phyloP scores from a whole-genome alignment of 2,797 vertebrate genomes.

The Hybognathus amarus region DNA sequence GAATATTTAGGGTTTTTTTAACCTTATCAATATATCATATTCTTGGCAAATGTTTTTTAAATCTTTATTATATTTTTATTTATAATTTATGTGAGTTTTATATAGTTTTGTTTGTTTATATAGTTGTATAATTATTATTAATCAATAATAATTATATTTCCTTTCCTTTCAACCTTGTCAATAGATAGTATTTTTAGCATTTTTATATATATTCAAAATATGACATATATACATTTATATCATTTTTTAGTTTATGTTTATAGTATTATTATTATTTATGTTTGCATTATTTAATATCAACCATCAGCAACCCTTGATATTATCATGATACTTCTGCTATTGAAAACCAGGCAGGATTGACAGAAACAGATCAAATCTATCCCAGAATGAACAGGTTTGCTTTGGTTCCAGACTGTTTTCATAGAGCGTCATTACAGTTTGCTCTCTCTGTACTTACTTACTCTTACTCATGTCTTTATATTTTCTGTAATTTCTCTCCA shows the following conservation, averaged over 20 bases:
- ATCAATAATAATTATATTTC: too few relatives aligned
- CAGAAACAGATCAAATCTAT: neutral
- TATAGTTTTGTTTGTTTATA: neutral
- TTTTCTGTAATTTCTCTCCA: neutral
- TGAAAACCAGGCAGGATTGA: neutral
- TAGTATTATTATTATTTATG: neutral
- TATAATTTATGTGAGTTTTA: neutral
- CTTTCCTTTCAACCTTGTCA: neutral
- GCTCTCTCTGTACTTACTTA: neutral
- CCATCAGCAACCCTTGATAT: neutral
- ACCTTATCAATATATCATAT: neutral
- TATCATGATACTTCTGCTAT: neutral
- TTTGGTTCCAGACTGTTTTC: neutral
- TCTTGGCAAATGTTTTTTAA: neutral
- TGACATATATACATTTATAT: neutral
- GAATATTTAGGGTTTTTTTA: neutral
- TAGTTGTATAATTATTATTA: neutral
- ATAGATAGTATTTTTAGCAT: neutral
- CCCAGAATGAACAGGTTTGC: neutral
- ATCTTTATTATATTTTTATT: neutral
- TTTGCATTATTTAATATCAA: neutral
- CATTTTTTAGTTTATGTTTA: neutral
- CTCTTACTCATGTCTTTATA: constrained; percentile 21
- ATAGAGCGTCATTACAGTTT: neutral
- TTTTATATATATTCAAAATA: neutral